These are phyloP conservation scores for Passer domesticus DNA, from an alignment of 2,113 vertebrate species.

Conservation along the genomic window DNA sequence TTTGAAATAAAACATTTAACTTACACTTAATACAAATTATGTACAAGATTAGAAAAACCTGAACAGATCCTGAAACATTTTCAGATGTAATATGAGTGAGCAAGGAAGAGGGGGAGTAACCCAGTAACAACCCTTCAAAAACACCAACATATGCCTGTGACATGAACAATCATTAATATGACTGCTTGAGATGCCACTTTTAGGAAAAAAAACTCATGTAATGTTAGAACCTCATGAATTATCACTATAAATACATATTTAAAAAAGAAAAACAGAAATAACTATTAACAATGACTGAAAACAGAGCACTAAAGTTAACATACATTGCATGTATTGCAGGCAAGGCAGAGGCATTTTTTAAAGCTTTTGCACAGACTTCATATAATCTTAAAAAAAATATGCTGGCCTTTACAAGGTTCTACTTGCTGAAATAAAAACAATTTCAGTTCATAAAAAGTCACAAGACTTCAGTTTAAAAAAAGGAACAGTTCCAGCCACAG, in stretches of 20 bases:
- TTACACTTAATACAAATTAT: slow-evolving; percentile 86
- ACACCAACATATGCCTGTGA: slow-evolving; percentile 61
- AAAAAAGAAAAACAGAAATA: slow-evolving; percentile 75
- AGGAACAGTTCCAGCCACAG: slow-evolving; percentile 80
- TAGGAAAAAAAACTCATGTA: slow-evolving; percentile 55
- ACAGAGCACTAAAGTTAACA: slow-evolving; percentile 80
- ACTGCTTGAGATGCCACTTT: slow-evolving; percentile 72
- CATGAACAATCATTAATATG: slow-evolving; percentile 66
- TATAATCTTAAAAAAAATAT: slow-evolving; percentile 92
- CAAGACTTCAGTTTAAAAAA: slow-evolving; percentile 79
- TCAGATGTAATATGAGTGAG: slow-evolving; percentile 37
- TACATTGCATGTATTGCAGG: slow-evolving; percentile 91
- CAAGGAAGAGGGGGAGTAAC: slow-evolving; percentile 29
- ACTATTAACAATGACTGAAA: slow-evolving; percentile 77
- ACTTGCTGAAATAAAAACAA: slow-evolving; percentile 83
- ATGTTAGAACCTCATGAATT: slow-evolving; percentile 77
- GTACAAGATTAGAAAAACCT: slow-evolving; percentile 78
- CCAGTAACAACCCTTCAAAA: slow-evolving; percentile 67
- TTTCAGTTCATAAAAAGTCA: slow-evolving; percentile 82
- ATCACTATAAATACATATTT: slow-evolving; percentile 80
- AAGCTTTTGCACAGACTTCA: slow-evolving; percentile 99
- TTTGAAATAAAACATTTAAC: slow-evolving; percentile 81
- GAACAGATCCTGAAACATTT: slow-evolving; percentile 70
- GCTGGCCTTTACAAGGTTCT: slow-evolving; percentile 90
- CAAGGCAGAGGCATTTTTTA: slow-evolving; percentile 99